Base-by-base conservation (phyloP, 2,797 vertebrate genomes). In the Malacoctenus gilli region DNA sequence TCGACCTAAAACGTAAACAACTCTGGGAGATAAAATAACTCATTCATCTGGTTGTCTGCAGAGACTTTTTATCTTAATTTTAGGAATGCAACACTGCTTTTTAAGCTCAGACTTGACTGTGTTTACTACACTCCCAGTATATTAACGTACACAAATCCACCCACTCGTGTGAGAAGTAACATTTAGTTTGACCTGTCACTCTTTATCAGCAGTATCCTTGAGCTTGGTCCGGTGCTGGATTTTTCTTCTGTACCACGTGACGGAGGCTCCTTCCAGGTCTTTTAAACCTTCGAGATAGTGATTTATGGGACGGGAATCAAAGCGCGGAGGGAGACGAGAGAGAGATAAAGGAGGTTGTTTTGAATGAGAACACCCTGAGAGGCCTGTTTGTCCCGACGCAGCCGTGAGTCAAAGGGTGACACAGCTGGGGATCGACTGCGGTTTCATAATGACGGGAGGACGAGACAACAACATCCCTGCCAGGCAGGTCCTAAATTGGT, bases 381-480 rank as follows among this genome's bases (percentile, higher is more conserved):
- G 1, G 34, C n/a, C 28, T 48, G 18, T 30, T 44, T 1, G 43
- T 57, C 30, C 44, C 42, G n/a, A 7, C 38, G 53, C 0, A 34
- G 52, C 2, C 2, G 58, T 76, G 80, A 82, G 62, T 85, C 69
- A 75, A 69, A 28, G 9, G 32, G 47, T 72, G 78, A 68, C 51
- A 13, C 46, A 22, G 41, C 18, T 6, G 36, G 34, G 25, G 25
- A 31, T 60, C 5, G 23, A 3, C 21, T 15, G 70, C 43, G 77
- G 66, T 71, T 74, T 77, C 18, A 14, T 61, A 49, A 78, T 82
- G 47, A 68, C 8, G 2, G 32, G 20, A 44, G 56, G 49, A 58
- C 11, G n/a, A 55, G 59, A 68, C 40, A 54, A 53, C 52, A 31
- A 18, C 2, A 4, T 65, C 25, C 13, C 30, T 42, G 13, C 1